phyloP scores from a whole-genome alignment of 2,888 invertebrate genomes.

The Lutraria lutraria region DNA sequence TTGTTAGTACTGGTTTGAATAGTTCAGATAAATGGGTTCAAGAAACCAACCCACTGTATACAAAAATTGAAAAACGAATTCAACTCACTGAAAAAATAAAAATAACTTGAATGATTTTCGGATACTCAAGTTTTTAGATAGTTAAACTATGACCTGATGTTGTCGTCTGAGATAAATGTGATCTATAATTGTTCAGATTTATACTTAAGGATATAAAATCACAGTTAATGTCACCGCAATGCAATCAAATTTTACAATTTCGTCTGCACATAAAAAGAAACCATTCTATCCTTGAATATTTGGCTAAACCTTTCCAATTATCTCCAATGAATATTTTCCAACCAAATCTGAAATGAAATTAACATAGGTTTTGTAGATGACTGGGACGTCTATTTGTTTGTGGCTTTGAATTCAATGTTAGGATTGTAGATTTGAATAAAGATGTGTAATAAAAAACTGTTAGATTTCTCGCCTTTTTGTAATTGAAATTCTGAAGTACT shows the following conservation, averaged over 20 bases:
- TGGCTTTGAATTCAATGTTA: not conserved
- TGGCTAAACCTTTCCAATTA: not conserved
- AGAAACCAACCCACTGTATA: too few relatives aligned
- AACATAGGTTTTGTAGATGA: not conserved
- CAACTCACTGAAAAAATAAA: too few relatives aligned
- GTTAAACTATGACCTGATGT: not conserved
- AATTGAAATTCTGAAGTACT: conserved; percentile 11
- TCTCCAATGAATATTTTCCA: not conserved
- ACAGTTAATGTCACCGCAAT: not conserved
- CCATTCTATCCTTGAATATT: not conserved
- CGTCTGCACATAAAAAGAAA: not conserved
- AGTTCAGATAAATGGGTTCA: too few relatives aligned
- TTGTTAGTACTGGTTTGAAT: too few relatives aligned
- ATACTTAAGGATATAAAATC: not conserved
- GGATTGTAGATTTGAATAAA: not conserved
- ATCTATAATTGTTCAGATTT: not conserved
- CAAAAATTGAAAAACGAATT: too few relatives aligned
- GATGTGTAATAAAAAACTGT: not conserved
- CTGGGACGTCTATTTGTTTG: not conserved
- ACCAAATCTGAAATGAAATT: not conserved
- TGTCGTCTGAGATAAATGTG: not conserved
- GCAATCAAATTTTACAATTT: not conserved
- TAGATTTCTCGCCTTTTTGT: conserved; percentile 6
- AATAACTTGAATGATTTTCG: not conserved
- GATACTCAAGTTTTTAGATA: not conserved